Percentiles rank a stretch among this genome's conserved stretches.
phyloP scores from a whole-genome alignment of 2,113 vertebrate species.

The Percina caprodes region DNA sequence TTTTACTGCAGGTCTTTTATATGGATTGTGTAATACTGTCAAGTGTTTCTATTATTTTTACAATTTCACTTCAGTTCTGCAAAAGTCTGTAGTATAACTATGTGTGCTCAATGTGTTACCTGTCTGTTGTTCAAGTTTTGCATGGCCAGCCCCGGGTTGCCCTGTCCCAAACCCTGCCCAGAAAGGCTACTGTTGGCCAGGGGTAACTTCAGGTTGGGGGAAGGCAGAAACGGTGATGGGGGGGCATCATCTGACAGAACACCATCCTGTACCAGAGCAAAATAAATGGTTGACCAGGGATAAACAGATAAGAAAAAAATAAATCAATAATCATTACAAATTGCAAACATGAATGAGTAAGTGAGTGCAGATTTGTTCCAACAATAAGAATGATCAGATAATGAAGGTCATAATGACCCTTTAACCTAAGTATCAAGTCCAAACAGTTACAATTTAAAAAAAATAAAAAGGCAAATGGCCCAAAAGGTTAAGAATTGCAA shows the following conservation, averaged over 20 bases:
- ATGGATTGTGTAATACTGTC: background rate
- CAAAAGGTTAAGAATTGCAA: background rate
- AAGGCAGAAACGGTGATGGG: conserved; percentile 99
- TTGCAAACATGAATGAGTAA: background rate
- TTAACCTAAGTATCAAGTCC: background rate
- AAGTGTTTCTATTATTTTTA: background rate
- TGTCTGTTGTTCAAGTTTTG: conserved; percentile 99
- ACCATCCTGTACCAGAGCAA: conserved; percentile 91
- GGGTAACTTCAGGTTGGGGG: conserved; percentile 98
- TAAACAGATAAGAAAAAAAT: background rate
- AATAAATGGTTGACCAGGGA: conserved; percentile 32
- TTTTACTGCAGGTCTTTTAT: background rate
- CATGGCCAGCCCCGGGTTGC: conserved; percentile 97
- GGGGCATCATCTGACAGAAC: conserved; percentile 96
- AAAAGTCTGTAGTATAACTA: background rate
- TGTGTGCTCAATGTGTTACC: conserved; percentile 74
- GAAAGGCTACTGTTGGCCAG: conserved; percentile 97
- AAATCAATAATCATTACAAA: background rate
- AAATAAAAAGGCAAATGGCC: background rate
- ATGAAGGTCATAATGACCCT: background rate
- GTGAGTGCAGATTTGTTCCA: background rate
- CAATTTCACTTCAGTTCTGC: background rate
- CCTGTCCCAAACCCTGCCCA: conserved; percentile 95
- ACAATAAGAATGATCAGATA: background rate
- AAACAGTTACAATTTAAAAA: background rate